phyloP scores from a whole-genome alignment of 2,797 vertebrate species.

The Notolepis coatsorum region DNA sequence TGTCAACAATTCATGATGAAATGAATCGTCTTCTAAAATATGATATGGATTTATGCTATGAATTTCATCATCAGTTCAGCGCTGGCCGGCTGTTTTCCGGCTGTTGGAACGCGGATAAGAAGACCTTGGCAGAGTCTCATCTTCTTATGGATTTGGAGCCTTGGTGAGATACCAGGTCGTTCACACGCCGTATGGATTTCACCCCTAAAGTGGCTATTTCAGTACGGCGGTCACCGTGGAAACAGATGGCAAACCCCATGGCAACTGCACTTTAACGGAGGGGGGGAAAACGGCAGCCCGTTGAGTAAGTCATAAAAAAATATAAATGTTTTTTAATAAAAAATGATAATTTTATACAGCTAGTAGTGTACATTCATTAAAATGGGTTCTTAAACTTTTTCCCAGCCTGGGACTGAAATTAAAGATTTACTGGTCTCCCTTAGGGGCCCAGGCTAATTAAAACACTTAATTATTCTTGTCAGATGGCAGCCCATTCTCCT shows the following conservation, averaged over 20 bases:
- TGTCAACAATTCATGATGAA: too few species aligned
- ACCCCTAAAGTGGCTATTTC: conserved; percentile 38
- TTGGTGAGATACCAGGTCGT: background rate
- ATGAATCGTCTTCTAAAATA: too few species aligned
- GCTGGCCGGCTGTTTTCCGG: too few species aligned
- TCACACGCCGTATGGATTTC: conserved; percentile 10
- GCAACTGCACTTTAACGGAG: conserved; percentile 39
- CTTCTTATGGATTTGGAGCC: too few species aligned
- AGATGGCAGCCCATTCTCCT: background rate
- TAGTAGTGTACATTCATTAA: too few species aligned
- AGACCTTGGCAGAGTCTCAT: too few species aligned
- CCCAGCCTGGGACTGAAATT: background rate
- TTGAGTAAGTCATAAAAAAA: conserved; percentile 20
- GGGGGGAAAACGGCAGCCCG: conserved; percentile 30
- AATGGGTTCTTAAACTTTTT: background rate
- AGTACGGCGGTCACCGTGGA: conserved; percentile 43
- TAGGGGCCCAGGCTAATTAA: background rate
- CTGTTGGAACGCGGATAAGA: too few species aligned
- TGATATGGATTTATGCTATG: too few species aligned
- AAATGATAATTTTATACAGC: background rate
- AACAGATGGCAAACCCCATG: conserved; percentile 57
- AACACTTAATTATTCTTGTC: background rate
- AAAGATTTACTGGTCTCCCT: background rate
- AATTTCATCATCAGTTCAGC: too few species aligned
- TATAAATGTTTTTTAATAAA: background rate